These are phyloP conservation scores for Vulpes vulpes DNA, from an alignment of 2,113 vertebrate genomes.

Conservation along the genomic window DNA sequence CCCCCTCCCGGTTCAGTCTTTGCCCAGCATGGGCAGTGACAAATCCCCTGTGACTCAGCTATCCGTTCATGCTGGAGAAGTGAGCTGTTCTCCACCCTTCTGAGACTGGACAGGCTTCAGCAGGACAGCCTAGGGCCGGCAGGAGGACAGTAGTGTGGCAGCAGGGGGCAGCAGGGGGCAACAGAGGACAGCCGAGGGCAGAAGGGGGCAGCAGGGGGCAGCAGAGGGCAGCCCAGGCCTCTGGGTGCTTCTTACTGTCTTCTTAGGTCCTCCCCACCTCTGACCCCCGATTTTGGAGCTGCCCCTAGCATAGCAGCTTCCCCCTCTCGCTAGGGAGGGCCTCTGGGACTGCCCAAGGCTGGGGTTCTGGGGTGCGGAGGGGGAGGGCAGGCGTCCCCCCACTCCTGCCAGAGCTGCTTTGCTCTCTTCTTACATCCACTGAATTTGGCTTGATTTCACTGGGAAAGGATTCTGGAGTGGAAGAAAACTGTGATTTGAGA, in stretches of 20 bases:
- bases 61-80: constrained; percentile 63
- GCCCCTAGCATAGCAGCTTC: background rate
- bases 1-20: background rate
- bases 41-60: constrained; percentile 65
- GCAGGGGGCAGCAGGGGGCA: background rate
- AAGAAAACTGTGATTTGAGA: background rate
- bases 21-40: constrained; percentile 13
- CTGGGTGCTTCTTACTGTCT: background rate
- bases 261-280: background rate
- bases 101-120: background rate
- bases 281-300: background rate
- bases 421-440: too few relatives aligned
- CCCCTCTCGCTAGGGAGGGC: background rate
- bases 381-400: background rate
- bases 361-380: background rate
- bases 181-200: too few relatives aligned
- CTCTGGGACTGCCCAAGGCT: background rate
- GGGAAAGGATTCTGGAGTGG: background rate
- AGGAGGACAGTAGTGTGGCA: background rate
- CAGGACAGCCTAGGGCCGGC: background rate
- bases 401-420: background rate
- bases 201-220: too few relatives aligned
- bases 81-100: background rate
- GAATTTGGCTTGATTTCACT: background rate
- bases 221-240: background rate